Conservation (phyloP, 2,113 vertebrate genomes). For the Noturus placidus region DNA sequence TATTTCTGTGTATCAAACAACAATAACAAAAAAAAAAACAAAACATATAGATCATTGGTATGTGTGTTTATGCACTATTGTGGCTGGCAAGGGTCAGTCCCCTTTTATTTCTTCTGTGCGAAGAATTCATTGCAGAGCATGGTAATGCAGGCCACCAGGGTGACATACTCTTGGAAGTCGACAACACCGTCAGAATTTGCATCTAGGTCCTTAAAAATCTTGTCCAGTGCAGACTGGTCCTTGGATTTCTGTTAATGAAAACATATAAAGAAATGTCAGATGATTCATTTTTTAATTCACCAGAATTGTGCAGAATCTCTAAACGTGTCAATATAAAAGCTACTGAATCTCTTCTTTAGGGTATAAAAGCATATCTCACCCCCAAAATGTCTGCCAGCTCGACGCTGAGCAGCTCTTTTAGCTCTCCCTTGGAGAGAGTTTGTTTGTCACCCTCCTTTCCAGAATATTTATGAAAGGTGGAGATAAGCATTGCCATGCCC, state of each 20-base stretch:
- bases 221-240: conserved; percentile 59
- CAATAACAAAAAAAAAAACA: neutral
- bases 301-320: neutral
- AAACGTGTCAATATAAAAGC: neutral
- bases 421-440: conserved; percentile 82
- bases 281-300: neutral
- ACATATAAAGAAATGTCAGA: neutral
- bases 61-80: neutral
- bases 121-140: conserved; percentile 63
- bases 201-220: conserved; percentile 68
- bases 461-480: conserved; percentile 78
- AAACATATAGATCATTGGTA: neutral
- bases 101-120: neutral
- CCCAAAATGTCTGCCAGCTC: conserved; percentile 75
- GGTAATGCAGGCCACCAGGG: conserved; percentile 61
- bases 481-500: conserved; percentile 76
- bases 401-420: conserved; percentile 78
- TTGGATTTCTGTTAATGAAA: conserved; percentile 49
- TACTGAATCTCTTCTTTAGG: neutral
- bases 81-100: no score
- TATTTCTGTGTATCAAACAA: neutral
- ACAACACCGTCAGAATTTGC: conserved; percentile 63
- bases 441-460: conserved; percentile 80
- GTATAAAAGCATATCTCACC: conserved; percentile 64
- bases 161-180: conserved; percentile 71